Conservation (phyloP, 2,113 vertebrate species). For the Ceyx cyanopectus region DNA sequence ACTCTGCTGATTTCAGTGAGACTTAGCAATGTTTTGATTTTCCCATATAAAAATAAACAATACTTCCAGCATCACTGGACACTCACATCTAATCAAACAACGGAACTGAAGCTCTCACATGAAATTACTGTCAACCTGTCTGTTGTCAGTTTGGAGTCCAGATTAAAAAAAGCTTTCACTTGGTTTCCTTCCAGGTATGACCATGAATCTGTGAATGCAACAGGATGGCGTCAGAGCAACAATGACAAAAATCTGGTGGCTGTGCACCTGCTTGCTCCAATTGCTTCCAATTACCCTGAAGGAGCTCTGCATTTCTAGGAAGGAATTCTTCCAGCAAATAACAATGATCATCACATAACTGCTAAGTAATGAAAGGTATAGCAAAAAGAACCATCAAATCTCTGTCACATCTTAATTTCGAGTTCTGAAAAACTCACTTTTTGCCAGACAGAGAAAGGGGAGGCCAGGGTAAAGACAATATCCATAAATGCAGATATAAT, state of each 20-base stretch:
- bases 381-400: background rate
- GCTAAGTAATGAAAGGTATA: background rate
- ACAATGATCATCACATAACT: background rate
- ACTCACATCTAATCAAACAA: constrained; percentile 28
- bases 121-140: constrained; percentile 20
- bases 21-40: background rate
- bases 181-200: background rate
- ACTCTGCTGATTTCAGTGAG: background rate
- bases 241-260: background rate
- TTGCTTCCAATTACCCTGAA: background rate
- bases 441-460: background rate
- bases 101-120: constrained; percentile 4
- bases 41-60: constrained; percentile 7
- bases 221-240: background rate
- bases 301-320: background rate
- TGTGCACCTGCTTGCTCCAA: background rate
- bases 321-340: background rate
- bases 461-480: background rate
- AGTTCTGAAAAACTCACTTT: background rate
- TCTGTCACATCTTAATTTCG: background rate
- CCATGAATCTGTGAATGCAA: background rate
- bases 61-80: background rate
- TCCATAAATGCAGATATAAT: background rate
- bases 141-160: background rate
- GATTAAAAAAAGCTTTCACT: background rate